phyloP scores from a whole-genome alignment of 1,140 invertebrate genomes.

The Sogatella furcifera region DNA sequence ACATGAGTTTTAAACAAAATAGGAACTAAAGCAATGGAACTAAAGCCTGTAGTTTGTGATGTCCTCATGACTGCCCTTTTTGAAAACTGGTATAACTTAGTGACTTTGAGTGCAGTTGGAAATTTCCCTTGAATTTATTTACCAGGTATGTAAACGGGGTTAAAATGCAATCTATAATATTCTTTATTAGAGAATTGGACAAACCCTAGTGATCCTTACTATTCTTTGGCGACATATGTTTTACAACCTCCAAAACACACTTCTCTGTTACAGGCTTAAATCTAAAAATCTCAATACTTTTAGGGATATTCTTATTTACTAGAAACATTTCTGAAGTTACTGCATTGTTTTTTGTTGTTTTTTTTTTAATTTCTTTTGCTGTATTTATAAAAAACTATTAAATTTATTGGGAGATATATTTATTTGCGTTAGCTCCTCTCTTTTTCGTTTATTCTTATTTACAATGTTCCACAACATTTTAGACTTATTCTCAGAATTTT shows the following conservation, averaged over 20 bases:
- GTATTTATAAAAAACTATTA: conserved; percentile 13
- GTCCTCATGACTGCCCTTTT: no score
- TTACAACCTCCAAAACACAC: conserved; percentile 2
- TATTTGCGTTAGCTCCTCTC: neutral
- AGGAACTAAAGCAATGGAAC: no score
- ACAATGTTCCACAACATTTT: conserved; percentile 3
- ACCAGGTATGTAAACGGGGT: neutral
- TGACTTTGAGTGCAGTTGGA: no score
- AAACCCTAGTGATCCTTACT: neutral
- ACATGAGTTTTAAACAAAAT: no score
- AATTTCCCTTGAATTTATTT: no score
- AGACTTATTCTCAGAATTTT: conserved; percentile 1
- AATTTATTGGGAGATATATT: neutral
- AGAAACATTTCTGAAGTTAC: neutral
- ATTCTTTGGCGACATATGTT: conserved; percentile 3
- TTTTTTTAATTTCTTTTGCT: conserved; percentile 12
- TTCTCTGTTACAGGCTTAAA: conserved; percentile 5
- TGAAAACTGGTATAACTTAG: no score
- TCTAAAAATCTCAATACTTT: neutral
- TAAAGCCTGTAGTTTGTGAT: no score
- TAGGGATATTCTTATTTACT: neutral
- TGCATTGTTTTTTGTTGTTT: conserved; percentile 7
- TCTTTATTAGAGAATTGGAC: neutral
- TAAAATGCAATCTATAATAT: neutral
- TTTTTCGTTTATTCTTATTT: neutral